Conservation (phyloP, 1,140 invertebrate species). For the Eurosta solidaginis region DNA sequence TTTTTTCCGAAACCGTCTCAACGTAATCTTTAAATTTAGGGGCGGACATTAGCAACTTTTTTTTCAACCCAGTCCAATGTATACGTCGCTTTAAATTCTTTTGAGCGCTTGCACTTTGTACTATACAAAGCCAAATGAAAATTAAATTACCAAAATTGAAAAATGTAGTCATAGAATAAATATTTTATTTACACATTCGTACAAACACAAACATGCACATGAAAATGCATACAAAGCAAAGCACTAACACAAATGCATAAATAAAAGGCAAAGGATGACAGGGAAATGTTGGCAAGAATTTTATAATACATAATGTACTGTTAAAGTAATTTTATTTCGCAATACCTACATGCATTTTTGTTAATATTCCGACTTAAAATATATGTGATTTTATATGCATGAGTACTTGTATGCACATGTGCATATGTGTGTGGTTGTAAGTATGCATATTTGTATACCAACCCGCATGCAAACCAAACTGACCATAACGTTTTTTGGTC, state of each 20-base stretch:
- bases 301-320: no score
- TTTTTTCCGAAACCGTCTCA: no score
- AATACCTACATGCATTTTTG: no score
- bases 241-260: not conserved
- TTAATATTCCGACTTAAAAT: no score
- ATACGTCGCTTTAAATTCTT: no score
- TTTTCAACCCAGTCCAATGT: no score
- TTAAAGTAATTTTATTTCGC: no score
- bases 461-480: not conserved
- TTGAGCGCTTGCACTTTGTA: not conserved
- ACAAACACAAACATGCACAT: not conserved
- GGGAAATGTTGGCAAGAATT: no score
- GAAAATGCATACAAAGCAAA: not conserved
- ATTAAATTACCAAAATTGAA: slow-evolving; percentile 11
- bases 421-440: not conserved
- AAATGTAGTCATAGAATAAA: not conserved
- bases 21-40: no score
- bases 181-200: no score
- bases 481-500: not conserved
- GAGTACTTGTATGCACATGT: not conserved
- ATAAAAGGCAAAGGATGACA: not conserved
- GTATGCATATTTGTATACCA: not conserved
- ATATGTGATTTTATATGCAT: not conserved
- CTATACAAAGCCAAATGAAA: not conserved
- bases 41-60: no score